Evolutionary conservation across 64 coral and sea anemone species (phyloP), one percentile per base, ranked within the genome.

Genomic region (Porites australiensis): DNA sequence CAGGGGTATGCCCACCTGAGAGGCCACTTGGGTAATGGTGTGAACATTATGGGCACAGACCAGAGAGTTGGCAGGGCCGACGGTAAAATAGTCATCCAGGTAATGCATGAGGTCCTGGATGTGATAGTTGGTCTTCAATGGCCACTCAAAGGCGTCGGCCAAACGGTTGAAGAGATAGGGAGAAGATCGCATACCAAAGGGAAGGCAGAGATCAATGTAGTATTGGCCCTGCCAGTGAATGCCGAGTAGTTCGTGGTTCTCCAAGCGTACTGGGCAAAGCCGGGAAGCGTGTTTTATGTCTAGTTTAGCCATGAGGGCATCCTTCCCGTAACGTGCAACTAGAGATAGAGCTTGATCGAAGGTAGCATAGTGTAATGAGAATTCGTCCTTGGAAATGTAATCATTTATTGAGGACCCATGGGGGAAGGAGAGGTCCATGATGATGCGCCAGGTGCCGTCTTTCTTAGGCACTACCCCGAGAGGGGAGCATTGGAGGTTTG

Each of bases 391-490:
- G 52, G 52, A 54, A 54, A 54, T 64, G 61, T 64, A 64, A 64
- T 64, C 61, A 64, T 64, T 64, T 64, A 64, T 64, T 64, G 61
- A 64, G 61, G 61, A 64, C 61, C 61, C 61, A 64, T 64, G 61
- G 61, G 61, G 61, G 61, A 14, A 64, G 61, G 61, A 18, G 10
- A 64, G 15, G 61, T 64, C 61, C 61, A 64, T 64, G 15, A 64
- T 64, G 9, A 64, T 64, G 9, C 15, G 61, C 61, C 61, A 64
- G 10, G 61, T 64, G 61, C 61, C 61, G 15, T 64, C 61, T 64
- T 64, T 64, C 10, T 64, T 18, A n/a, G n/a, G n/a, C n/a, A n/a
- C n/a, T n/a, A n/a, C n/a, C n/a, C n/a, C n/a, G n/a, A n/a, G n/a
- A n/a, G n/a, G n/a, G n/a, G n/a, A n/a, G n/a, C n/a, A n/a, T n/a